Conservation (phyloP, 2,888 invertebrate species). For the Oxystoma pomonae region DNA sequence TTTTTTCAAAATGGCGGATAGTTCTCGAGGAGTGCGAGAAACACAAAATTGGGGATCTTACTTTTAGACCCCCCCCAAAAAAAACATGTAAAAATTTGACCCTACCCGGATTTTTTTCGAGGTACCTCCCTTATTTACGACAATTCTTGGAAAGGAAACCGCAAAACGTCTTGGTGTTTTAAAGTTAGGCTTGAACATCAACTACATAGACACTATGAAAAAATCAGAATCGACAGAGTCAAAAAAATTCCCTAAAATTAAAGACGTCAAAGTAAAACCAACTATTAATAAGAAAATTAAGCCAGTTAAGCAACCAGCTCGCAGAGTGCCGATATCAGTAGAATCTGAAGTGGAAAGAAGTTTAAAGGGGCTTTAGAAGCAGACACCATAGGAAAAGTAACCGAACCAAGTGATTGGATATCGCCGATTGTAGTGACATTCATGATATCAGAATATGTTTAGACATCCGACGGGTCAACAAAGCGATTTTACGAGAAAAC, state of each 20-base stretch:
- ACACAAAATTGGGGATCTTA: no score
- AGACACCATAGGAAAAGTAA: slow-evolving; percentile 38
- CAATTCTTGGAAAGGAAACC: slow-evolving; percentile 26
- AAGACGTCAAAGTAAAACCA: no score
- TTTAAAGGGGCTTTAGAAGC: slow-evolving; percentile 23
- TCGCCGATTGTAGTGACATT: slow-evolving; percentile 38
- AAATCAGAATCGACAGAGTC: no score
- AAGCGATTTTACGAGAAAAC: slow-evolving; percentile 31
- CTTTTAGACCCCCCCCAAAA: no score
- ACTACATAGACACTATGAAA: no score
- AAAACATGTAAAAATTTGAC: no score
- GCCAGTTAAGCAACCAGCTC: slow-evolving; percentile 22
- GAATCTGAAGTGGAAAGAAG: slow-evolving; percentile 24
- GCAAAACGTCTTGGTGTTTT: slow-evolving; percentile 25
- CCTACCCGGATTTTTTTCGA: no score
- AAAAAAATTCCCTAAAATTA: no score
- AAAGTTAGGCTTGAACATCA: no score
- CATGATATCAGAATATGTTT: slow-evolving; percentile 37
- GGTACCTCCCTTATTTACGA: no score
- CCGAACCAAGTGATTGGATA: slow-evolving; percentile 36
- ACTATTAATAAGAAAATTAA: slow-evolving; percentile 23
- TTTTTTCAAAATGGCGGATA: no score
- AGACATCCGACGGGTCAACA: slow-evolving; percentile 39
- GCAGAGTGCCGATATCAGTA: slow-evolving; percentile 23
- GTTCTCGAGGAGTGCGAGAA: no score